Base-by-base conservation (phyloP, 2,797 vertebrate genomes). In the Coranthus polyacanthus region DNA sequence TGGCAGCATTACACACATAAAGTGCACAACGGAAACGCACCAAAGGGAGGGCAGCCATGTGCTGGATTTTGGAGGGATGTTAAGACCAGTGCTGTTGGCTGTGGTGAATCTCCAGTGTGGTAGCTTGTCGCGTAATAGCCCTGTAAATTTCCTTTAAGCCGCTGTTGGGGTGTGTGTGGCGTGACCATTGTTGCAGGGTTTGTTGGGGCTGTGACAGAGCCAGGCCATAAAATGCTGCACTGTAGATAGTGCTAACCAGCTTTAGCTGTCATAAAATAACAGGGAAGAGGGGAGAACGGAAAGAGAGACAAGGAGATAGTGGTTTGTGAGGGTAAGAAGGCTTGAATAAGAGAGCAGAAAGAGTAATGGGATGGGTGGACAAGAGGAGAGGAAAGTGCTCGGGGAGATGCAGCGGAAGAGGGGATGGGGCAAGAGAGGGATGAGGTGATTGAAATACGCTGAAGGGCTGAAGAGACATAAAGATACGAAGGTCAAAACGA, bases 141-240 rank as follows among this genome's bases (percentile, higher is more conserved):
- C 86, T 90, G 87, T 92, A 91, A 91, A 93, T 93, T 90, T 91
- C 71, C 82, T 75, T 79, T 88, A 90, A 92, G 81, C 84, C 63
- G 54, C 77, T 72, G 78, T 90, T 85, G 81, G 83, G 69, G 41
- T 66, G 73, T 75, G 79, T 54, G 58, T 38, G 63, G 67, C 39
- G 41, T 60, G 72, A 72, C 73, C 77, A 81, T 85, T 88, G 86
- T 89, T 12, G 60, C 60, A 12, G 68, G 61, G 64, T 75, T 42
- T 83, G 78, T 82, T 74, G 82, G 52, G 72, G 57, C 68, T 38
- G 75, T 81, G 80, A 87, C 80, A 82, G 65, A 81, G 51, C 53
- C 50, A 2, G 41, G 39, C 45, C 67, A 59, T 88, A 81, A 88
- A 85, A 64, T 12, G 24, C 42, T 53, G 60, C 49, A 52, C 68